phyloP scores from a whole-genome alignment of 2,113 vertebrate species.

The Neotoma lepida region DNA sequence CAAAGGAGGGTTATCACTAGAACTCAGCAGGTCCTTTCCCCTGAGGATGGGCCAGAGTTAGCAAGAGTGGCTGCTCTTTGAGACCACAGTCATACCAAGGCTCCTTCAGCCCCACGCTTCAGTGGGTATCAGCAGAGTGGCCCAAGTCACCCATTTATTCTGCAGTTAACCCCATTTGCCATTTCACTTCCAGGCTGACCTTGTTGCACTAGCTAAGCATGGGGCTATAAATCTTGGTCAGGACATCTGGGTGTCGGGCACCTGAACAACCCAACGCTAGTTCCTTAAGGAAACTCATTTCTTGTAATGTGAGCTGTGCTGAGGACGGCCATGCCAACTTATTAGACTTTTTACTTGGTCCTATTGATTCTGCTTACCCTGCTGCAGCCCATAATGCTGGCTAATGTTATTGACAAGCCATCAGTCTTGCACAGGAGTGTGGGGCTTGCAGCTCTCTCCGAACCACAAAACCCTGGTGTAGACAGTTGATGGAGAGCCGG shows the following conservation, averaged over 20 bases:
- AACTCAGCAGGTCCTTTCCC: background rate
- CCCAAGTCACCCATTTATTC: slow-evolving; percentile 56
- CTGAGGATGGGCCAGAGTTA: fast-evolving
- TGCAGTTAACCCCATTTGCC: slow-evolving; percentile 80
- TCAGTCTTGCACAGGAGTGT: slow-evolving; percentile 95
- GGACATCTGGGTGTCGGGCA: slow-evolving; percentile 82
- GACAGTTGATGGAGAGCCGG: slow-evolving; percentile 94
- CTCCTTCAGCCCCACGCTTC: fast-evolving
- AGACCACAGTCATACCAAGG: fast-evolving
- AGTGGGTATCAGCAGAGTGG: background rate
- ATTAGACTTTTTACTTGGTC: slow-evolving; percentile 94
- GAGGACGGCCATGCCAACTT: slow-evolving; percentile 92
- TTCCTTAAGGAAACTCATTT: slow-evolving; percentile 94
- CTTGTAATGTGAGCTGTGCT: slow-evolving; percentile 91
- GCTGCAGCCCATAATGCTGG: slow-evolving; percentile 93
- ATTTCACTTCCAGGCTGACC: slow-evolving; percentile 71
- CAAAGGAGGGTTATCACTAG: background rate
- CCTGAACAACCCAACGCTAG: slow-evolving; percentile 86
- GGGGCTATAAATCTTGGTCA: slow-evolving; percentile 86
- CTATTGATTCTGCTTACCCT: slow-evolving; percentile 97
- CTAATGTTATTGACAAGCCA: slow-evolving; percentile 99
- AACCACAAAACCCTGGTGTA: slow-evolving; percentile 91
- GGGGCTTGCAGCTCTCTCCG: slow-evolving; percentile 93
- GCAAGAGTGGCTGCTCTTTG: background rate
- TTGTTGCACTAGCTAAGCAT: slow-evolving; percentile 76